Evolutionary conservation across 2,113 vertebrate genomes (phyloP).

Genomic region (Sisor rabdophorus): DNA sequence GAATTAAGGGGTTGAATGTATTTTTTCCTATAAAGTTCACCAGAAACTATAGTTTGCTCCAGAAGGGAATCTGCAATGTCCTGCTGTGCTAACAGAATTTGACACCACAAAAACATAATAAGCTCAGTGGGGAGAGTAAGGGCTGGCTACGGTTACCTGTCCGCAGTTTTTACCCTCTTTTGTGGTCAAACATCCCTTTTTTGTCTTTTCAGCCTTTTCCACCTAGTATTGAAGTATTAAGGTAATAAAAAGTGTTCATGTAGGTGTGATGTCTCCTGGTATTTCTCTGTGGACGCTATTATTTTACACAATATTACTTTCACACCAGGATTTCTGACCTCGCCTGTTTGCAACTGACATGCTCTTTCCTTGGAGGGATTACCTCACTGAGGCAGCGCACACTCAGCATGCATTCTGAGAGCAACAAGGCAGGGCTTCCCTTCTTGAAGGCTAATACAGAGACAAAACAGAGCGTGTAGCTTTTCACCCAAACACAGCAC

Average conservation of each 20-base stretch:
- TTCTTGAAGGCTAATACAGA: constrained; percentile 22
- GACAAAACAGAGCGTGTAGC: constrained; percentile 35
- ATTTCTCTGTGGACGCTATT: constrained; percentile 3
- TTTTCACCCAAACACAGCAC: constrained; percentile 37
- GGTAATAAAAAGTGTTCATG: constrained; percentile 16
- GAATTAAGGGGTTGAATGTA: background rate
- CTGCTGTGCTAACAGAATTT: constrained; percentile 46
- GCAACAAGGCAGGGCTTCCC: constrained; percentile 40
- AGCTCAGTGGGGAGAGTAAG: constrained; percentile 52
- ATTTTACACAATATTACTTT: constrained; percentile 31
- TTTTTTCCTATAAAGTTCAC: constrained; percentile 14
- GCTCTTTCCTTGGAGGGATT: constrained; percentile 30
- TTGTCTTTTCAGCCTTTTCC: constrained; percentile 1
- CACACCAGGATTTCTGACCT: background rate
- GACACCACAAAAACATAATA: constrained; percentile 55
- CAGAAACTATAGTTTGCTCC: constrained; percentile 15
- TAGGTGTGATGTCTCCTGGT: background rate
- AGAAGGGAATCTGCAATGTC: constrained; percentile 52
- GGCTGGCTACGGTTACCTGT: constrained; percentile 46
- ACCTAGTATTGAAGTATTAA: background rate
- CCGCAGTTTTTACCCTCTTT: constrained; percentile 33
- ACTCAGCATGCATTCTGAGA: constrained; percentile 18
- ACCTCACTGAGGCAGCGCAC: constrained; percentile 34
- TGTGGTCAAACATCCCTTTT: constrained; percentile 10
- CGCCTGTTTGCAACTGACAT: constrained; percentile 15